Conservation (phyloP, 2,888 invertebrate genomes). For the Nomada flava region DNA sequence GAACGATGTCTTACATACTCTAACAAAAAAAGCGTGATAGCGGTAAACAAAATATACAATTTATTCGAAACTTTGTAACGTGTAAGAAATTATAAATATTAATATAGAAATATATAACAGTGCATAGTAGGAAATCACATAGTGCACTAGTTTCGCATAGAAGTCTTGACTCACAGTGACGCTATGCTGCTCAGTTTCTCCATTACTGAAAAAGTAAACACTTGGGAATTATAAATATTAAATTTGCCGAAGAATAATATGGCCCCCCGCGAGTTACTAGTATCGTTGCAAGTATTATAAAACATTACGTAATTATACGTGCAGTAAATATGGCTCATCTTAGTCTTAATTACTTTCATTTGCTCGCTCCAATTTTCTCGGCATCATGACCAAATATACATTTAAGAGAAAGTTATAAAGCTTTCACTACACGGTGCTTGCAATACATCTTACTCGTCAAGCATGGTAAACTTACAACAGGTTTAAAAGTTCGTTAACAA, state of each 20-base stretch:
- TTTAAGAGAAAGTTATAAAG: constrained; percentile 69
- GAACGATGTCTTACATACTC: not conserved
- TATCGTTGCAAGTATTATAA: not conserved
- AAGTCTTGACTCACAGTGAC: constrained; percentile 75
- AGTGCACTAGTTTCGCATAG: constrained; percentile 26
- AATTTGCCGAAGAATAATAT: not conserved
- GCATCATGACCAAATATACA: constrained; percentile 49
- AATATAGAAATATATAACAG: constrained; percentile 11
- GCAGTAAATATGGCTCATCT: constrained; percentile 5
- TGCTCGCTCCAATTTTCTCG: constrained; percentile 64
- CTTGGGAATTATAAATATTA: not conserved
- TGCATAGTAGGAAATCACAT: constrained; percentile 11
- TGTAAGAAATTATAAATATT: constrained; percentile 31
- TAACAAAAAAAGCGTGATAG: not conserved
- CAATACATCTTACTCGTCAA: constrained; percentile 21
- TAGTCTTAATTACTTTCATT: constrained; percentile 69
- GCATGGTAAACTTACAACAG: not conserved
- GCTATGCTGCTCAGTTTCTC: constrained; percentile 76
- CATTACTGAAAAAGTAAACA: constrained; percentile 64
- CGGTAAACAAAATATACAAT: constrained; percentile 28
- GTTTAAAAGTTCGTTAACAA: constrained; percentile 18
- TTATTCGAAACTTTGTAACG: constrained; percentile 39
- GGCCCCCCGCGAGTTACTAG: too few species aligned
- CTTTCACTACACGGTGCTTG: constrained; percentile 69
- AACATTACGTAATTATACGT: constrained; percentile 19